Conservation (phyloP, 2,888 invertebrate genomes). For the Pandemis cinnamomeana region DNA sequence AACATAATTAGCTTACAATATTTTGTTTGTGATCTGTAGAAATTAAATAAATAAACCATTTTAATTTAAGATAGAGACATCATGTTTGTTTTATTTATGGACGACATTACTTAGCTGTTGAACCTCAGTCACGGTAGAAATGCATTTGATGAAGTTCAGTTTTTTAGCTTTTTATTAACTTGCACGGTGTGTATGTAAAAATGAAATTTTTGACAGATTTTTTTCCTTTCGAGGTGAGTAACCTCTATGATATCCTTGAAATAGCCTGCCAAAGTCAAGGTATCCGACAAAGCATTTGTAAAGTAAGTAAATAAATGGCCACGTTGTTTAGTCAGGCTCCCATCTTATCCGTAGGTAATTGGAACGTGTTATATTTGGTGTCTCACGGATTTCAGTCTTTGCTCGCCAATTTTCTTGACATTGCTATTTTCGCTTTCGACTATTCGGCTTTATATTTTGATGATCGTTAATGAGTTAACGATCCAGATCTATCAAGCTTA, state of each 20-base stretch:
- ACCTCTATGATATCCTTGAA: background rate
- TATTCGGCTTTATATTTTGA: background rate
- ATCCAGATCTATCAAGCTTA: too few relatives aligned
- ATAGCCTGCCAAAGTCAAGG: background rate
- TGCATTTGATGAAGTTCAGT: too few relatives aligned
- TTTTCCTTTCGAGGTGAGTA: background rate
- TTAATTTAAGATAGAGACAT: too few relatives aligned
- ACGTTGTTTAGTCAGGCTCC: background rate
- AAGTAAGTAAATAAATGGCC: background rate
- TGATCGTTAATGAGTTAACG: background rate
- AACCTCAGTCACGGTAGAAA: too few relatives aligned
- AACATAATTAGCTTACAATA: too few relatives aligned
- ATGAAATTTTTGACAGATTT: too few relatives aligned
- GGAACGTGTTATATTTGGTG: constrained; percentile 6
- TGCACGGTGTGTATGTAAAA: too few relatives aligned
- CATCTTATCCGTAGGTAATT: constrained; percentile 1
- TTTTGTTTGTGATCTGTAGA: too few relatives aligned
- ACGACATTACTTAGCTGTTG: too few relatives aligned
- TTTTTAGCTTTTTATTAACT: too few relatives aligned
- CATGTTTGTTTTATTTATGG: too few relatives aligned
- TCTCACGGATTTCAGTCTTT: constrained; percentile 6
- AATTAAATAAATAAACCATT: too few relatives aligned
- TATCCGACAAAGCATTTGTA: background rate
- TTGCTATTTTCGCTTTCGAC: background rate
- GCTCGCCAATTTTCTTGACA: background rate